A percentile compares a stretch with the other conserved stretches of the same genome.
These are phyloP conservation scores for Anser cygnoides DNA, from an alignment of 2,113 vertebrate species.

Conservation along the genomic window DNA sequence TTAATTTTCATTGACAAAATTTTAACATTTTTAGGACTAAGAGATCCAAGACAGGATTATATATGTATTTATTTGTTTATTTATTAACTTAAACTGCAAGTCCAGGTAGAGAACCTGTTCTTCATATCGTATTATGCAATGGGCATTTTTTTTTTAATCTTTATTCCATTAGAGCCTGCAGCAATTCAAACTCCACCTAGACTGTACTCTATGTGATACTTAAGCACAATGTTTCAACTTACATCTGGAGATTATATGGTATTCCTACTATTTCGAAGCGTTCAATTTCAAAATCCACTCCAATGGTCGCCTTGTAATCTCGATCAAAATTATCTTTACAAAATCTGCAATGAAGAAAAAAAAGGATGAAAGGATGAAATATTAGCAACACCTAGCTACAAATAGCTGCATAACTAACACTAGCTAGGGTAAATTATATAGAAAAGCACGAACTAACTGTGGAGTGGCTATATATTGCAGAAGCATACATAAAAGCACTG, in stretches of 20 bases:
- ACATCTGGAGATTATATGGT: slow-evolving; percentile 91
- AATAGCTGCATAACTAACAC: not conserved
- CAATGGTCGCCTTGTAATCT: slow-evolving; percentile 93
- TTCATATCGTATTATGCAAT: not conserved
- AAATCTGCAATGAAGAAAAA: slow-evolving; percentile 77
- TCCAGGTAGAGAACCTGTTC: not conserved
- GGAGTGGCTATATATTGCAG: not conserved
- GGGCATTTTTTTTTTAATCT: not conserved
- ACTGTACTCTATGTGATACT: not conserved
- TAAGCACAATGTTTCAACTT: slow-evolving; percentile 54
- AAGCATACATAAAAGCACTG: not conserved
- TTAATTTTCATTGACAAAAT: not conserved
- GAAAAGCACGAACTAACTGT: not conserved
- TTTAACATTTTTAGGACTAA: not conserved
- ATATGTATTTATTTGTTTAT: not conserved
- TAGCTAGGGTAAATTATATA: not conserved
- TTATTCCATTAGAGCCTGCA: not conserved
- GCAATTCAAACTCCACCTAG: not conserved
- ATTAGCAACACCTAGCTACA: not conserved
- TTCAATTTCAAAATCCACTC: slow-evolving; percentile 94
- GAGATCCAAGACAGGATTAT: not conserved
- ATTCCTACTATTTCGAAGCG: slow-evolving; percentile 87
- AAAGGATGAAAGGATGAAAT: not conserved
- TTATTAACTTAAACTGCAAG: not conserved
- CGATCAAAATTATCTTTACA: slow-evolving; percentile 89